Evolutionary conservation across 35 echinoderm and acorn worm species (phyloP).

Genomic region (Strongylocentrotus purpuratus): DNA sequence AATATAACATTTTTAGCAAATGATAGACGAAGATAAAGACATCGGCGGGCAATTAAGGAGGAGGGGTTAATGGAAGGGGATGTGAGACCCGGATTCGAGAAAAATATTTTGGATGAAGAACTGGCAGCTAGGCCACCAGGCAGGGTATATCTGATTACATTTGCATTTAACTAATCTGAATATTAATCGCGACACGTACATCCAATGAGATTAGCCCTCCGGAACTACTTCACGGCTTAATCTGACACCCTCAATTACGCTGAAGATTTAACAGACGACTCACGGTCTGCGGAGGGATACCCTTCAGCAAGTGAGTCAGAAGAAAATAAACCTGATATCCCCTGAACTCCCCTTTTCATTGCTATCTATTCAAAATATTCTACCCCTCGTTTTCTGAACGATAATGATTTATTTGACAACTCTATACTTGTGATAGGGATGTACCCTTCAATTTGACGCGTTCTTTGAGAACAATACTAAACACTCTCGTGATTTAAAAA

Average conservation of each 20-base stretch:
- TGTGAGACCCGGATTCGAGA: no score
- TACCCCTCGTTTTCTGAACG: background rate
- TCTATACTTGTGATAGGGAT: background rate
- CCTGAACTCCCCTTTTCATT: background rate
- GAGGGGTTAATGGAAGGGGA: background rate
- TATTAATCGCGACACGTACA: background rate
- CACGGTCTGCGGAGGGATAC: background rate
- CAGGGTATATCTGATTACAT: background rate
- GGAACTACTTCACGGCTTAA: background rate
- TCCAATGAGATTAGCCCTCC: background rate
- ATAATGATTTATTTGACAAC: background rate
- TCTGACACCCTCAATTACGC: background rate
- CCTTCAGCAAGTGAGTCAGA: background rate
- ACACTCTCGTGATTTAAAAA: background rate
- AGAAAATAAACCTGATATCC: background rate
- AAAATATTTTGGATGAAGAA: background rate
- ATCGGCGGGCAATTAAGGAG: background rate
- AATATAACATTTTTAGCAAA: no score
- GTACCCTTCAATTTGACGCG: background rate
- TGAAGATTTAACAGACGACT: constrained; percentile 3
- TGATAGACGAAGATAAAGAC: no score
- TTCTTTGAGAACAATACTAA: background rate
- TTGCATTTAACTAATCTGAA: background rate
- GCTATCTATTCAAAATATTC: background rate
- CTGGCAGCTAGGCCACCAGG: background rate